Base-by-base conservation (phyloP, 2,113 vertebrate genomes). In the Ciconia maguari region DNA sequence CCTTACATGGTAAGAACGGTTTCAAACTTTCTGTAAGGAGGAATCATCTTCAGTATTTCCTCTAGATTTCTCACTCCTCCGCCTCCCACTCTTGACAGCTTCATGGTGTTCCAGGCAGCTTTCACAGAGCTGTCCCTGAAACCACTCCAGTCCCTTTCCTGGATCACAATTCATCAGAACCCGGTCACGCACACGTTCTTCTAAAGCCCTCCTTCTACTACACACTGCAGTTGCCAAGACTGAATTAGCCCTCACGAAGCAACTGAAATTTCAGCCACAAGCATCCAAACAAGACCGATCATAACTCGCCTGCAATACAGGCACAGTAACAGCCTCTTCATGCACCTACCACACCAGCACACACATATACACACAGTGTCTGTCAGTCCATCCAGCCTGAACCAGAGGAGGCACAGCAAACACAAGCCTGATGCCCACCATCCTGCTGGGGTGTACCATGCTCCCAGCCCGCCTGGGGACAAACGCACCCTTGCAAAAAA, bases 311-410 rank as follows among this genome's bases (percentile, higher is more conserved):
- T 25, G 44, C 1, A 1, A 25, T 0, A 17, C 19, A 29, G 20
- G 41, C 34, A 86, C 42, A 8, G 29, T 0, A 29, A 10, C 13
- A 48, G 38, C 29, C 64, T 41, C 46, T 52, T 61, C 52, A 6
- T 34, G 4, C n/a, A 64, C 48, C 69, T 8, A 48, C 32, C 25
- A 5, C 57, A 68, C 2, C n/a, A 13, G 26, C 30, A 48, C 13
- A 34, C 0, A 1, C 34, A 21, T 38, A 38, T 38, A 38, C 36
- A 10, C 13, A 4, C 3, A 1, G 22, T 0, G 8, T 8, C 51
- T 3, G 15, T 34, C 70, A 11, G 65, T 2, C 46, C 32, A 11
- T 2, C 30, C 57, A 38, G 26, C 8, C 64, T 0, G 20, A 36
- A 32, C 17, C 55, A 60, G 11, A 25, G 14, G 13, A 58, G 34